Base-by-base conservation (phyloP, 2,113 vertebrate genomes). In the Anas platyrhynchos region DNA sequence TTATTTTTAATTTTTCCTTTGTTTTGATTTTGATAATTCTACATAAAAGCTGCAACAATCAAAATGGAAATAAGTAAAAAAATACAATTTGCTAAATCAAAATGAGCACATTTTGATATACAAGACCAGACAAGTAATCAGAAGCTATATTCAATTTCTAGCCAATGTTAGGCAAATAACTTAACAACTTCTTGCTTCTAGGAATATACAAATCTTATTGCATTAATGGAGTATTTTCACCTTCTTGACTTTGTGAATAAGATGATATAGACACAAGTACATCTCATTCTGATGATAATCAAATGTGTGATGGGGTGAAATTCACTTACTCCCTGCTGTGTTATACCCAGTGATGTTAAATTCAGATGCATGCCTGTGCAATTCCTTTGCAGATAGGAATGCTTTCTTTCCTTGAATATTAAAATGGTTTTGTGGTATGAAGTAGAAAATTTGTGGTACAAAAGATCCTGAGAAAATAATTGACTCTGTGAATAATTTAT, bases 401-500 rank as follows among this genome's bases (percentile, higher is more conserved):
- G 29, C 23, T 76, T 91, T 87, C 38, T 79, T 94, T 85, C 56
- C 62, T 80, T 91, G 72, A 91, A 75, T 87, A 56, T 41, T 95
- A 80, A 93, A 93, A 71, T 34, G 56, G 21, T 46, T 82, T 41
- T 1, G 0, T 71, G 44, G 72, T 78, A 89, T 34, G 46, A 91
- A 66, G 86, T 66, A 83, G 65, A 86, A 89, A 83, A 86, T n/a
- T 69, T 81, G 77, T 78, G 77, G 78, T 93, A 91, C 83, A 80
- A 88, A 95, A 94, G 56, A 89, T 63, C 63, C 88, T 0, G 0
- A 86, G 92, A 96, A 97, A 95, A 94, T 96, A 96, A 97, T 94
- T 95, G 94, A 94, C 81, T 96, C 16, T n/a, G 82, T 96, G 83
- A 96, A 97, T 91, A 95, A 95, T 94, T 97, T 97, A 95, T 93